Base-by-base conservation (phyloP, 2,113 vertebrate species). In the Merops nubicus region DNA sequence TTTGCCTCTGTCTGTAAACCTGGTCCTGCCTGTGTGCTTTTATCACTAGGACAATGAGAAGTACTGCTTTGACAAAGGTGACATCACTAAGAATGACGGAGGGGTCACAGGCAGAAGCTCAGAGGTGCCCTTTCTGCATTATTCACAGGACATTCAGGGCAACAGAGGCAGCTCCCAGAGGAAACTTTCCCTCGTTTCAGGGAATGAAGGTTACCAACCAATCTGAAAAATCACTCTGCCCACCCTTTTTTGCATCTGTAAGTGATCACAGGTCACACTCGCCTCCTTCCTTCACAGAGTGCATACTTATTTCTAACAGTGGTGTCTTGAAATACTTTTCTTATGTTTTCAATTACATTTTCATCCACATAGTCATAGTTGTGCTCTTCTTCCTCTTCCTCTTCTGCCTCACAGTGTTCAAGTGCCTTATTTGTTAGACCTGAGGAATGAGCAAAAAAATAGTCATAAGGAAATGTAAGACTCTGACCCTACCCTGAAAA, bases 361-460 rank as follows among this genome's bases (percentile, higher is more conserved):
- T 97, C 97, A 96, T 94, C 88, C 15, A 97, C 85, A 31, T 95
- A 97, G 33, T 92, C 91, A 6, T 96, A 97, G 67, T 78, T 91
- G 28, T 93, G 90, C 23, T 63, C 51, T 68, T 96, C 86, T 34
- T 97, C 91, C 6, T 42, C 73, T 59, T 95, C 51, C 50, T 88
- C 64, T 96, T 94, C 83, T 20, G 26, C 43, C 12, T 60, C 79
- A 68, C 9, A 36, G 6, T 76, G 93, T 70, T 25, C 69, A 89
- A 91, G 54, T 34, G 34, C 74, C 4, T 47, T 51, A 15, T 57
- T 77, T 45, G 36, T 78, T 94, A 84, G 80, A 62, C 38, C 77
- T 94, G 87, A 94, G 84, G 40, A 94, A 91, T 63, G 29, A 89
- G 15, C 23, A 88, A 70, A 86, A 86, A 90, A 87, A 83, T 22